A percentile compares a stretch with the other conserved stretches of the same genome.
Conservation (phyloP, 2,888 invertebrate species). For the Galeopsomyia nigrocyanea region DNA sequence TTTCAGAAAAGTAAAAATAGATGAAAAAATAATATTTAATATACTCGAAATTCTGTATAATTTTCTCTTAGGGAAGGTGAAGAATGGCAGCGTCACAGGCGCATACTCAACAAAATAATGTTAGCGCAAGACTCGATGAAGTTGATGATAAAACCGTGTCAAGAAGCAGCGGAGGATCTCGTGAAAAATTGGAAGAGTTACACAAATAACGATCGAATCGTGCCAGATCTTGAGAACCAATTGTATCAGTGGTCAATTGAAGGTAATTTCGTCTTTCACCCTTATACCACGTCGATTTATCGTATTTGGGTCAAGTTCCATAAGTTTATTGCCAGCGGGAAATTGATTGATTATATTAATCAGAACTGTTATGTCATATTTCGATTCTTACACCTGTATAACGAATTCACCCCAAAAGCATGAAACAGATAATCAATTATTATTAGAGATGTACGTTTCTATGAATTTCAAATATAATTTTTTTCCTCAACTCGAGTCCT, state of each 20-base stretch:
- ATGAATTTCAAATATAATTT: too few relatives aligned
- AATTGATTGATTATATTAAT: too few relatives aligned
- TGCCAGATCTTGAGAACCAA: slow-evolving; percentile 76
- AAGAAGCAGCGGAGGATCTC: slow-evolving; percentile 73
- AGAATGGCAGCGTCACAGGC: slow-evolving; percentile 83
- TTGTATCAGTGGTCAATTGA: slow-evolving; percentile 86
- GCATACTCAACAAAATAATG: slow-evolving; percentile 81
- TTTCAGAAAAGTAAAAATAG: neutral
- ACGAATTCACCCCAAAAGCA: too few relatives aligned
- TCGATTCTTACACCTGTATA: neutral
- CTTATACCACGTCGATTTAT: neutral
- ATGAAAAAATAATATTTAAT: slow-evolving; percentile 12
- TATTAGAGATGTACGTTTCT: too few relatives aligned
- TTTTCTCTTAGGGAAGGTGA: slow-evolving; percentile 75
- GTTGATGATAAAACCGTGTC: slow-evolving; percentile 74
- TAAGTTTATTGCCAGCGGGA: too few relatives aligned
- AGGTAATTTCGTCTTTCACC: slow-evolving; percentile 69
- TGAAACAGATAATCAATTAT: too few relatives aligned
- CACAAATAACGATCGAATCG: slow-evolving; percentile 55
- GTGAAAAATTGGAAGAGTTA: slow-evolving; percentile 71
- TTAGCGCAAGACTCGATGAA: slow-evolving; percentile 74
- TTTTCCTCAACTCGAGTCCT: slow-evolving; percentile 57
- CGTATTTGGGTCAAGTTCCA: too few relatives aligned
- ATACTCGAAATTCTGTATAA: neutral
- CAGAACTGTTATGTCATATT: neutral